phyloP scores from a whole-genome alignment of 2,113 vertebrate genomes.

The Stigmatopora argus region DNA sequence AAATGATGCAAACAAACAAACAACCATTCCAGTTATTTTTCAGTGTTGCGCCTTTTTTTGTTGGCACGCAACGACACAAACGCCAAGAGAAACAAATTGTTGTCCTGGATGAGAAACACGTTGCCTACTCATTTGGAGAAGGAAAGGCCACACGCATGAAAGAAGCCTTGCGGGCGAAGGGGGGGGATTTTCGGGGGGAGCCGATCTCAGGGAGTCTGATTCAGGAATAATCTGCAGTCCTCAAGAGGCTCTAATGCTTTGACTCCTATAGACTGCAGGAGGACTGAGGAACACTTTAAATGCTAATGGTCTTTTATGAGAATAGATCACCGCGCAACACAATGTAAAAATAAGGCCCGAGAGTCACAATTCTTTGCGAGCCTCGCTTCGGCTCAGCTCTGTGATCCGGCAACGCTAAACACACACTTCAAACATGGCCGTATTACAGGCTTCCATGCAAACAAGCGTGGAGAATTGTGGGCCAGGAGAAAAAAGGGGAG shows the following conservation, averaged over 20 bases:
- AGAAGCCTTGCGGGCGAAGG: conserved; percentile 16
- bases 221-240: conserved; percentile 58
- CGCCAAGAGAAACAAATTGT: not conserved
- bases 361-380: conserved; percentile 20
- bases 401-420: conserved; percentile 12
- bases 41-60: conserved; percentile 25
- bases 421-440: conserved; percentile 21
- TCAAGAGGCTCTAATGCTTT: conserved; percentile 53
- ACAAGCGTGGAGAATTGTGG: conserved; percentile 24
- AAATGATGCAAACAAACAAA: conserved; percentile 61
- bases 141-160: conserved; percentile 42
- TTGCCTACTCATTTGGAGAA: not conserved
- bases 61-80: conserved; percentile 21
- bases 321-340: conserved; percentile 51
- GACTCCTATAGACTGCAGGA: conserved; percentile 56
- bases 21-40: conserved; percentile 48
- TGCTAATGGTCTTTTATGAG: conserved; percentile 62
- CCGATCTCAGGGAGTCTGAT: conserved; percentile 44
- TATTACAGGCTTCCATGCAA: conserved; percentile 27
- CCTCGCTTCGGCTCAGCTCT: conserved; percentile 11
- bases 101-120: too few species aligned
- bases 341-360: conserved; percentile 37
- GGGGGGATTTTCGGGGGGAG: conserved; percentile 40
- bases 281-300: conserved; percentile 63
- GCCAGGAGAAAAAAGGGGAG: conserved; percentile 17